Conservation (phyloP, 2,797 vertebrate genomes). For the Xerus rutilus region DNA sequence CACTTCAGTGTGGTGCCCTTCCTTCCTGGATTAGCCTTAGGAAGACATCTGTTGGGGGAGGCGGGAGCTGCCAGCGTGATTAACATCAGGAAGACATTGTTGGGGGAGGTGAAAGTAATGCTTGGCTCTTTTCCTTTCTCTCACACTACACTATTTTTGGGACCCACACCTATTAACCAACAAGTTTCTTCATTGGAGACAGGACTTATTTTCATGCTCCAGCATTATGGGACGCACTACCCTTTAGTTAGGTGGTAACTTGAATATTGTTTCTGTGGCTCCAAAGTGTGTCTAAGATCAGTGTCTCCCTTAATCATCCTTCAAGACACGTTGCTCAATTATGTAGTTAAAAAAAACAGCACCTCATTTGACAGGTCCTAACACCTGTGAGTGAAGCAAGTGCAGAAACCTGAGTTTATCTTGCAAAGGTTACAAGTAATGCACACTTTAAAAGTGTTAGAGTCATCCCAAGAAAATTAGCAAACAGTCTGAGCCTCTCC, state of each 20-base stretch:
- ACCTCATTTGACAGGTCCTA: fast-evolving
- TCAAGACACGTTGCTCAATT: background rate
- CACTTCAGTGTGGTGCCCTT: no score
- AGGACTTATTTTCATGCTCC: background rate
- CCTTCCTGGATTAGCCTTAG: no score
- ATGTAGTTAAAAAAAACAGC: background rate
- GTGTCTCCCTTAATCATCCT: background rate
- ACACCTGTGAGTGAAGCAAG: background rate
- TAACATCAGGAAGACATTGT: no score
- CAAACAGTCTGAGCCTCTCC: background rate
- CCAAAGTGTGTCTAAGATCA: background rate
- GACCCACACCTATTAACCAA: background rate
- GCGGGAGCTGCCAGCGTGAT: no score
- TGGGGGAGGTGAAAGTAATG: no score
- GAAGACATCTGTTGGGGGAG: no score
- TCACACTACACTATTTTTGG: no score
- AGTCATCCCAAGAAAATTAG: background rate
- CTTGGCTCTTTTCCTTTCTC: no score
- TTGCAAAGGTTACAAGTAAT: background rate
- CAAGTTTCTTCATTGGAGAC: background rate
- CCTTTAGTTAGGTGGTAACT: background rate
- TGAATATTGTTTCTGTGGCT: background rate
- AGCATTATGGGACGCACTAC: background rate
- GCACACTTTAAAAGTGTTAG: background rate
- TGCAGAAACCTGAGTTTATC: background rate